Evolutionary conservation across 2,113 vertebrate species (phyloP), one percentile per base, ranked within the genome.

Genomic region (Mastomys coucha): DNA sequence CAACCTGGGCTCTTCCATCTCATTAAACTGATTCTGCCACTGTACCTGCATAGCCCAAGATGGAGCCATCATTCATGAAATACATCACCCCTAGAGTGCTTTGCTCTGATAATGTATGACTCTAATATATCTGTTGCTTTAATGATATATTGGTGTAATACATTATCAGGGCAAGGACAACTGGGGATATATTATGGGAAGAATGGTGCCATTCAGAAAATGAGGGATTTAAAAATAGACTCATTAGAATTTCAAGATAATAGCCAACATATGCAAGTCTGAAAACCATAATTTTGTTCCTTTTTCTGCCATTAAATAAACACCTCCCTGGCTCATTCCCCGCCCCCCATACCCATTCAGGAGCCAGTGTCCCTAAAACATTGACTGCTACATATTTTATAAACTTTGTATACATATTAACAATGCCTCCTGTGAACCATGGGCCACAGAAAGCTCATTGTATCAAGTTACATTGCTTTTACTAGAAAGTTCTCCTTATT

Each of bases 111-210:
- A 98, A 98, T 97, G 65, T 97, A 98, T 98, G 97, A 95, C 96
- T 98, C 96, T 97, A 97, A 98, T 98, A 97, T 97, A 97, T 97
- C 98, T 98, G 97, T 98, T 98, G 97, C 98, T 98, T 97, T 98
- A 98, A 98, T 98, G 98, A 98, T 98, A 97, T 95, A 98, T 98
- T 98, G 98, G 97, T 97, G 97, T 96, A 98, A 98, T 97, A 97
- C 96, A 97, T 98, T 97, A 97, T 97, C 94, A 91, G 98, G 97
- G 92, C 98, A 98, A 98, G 97, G 97, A 97, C 98, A 98, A 96
- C 93, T 75, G 81, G 95, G 98, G 97, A 98, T 98, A 92, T 97
- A 98, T 97, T 97, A 93, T 97, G 95, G 60, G 88, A 98, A 98
- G 98, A 97, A 96, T 96, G 96, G 94, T 98, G 93, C 95, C 97